phyloP scores from a whole-genome alignment of 2,797 vertebrate genomes.

The Rallus crepitans region DNA sequence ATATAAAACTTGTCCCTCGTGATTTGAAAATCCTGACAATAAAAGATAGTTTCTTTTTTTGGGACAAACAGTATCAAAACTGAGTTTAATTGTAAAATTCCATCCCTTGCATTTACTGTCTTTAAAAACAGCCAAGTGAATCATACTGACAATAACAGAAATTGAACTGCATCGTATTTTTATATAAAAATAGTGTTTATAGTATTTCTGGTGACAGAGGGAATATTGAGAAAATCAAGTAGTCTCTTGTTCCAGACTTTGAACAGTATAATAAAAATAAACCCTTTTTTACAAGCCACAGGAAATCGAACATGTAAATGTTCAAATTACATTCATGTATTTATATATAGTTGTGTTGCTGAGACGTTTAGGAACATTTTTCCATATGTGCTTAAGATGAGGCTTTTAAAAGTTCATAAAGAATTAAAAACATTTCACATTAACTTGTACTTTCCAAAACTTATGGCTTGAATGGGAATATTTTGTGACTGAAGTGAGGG shows the following conservation, averaged over 20 bases:
- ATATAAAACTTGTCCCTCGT: background rate
- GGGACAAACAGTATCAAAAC: constrained; percentile 11
- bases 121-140: background rate
- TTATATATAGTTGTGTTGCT: background rate
- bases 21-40: background rate
- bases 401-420: background rate
- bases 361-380: background rate
- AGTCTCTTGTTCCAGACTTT: background rate
- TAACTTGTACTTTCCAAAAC: background rate
- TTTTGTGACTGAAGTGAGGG: background rate
- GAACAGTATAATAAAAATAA: background rate
- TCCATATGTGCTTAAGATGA: background rate
- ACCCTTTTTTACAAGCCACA: background rate
- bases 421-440: background rate
- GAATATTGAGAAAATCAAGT: background rate
- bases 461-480: background rate
- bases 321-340: background rate
- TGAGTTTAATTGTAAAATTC: constrained; percentile 30
- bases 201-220: background rate
- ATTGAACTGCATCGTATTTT: background rate
- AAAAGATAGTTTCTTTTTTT: constrained; percentile 49
- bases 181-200: background rate
- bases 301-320: background rate
- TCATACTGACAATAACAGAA: constrained; percentile 8
- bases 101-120: background rate